Base-by-base conservation (phyloP, 30 jellyfish, hydroid and myxozoan species). In the Clytia hemisphaerica region DNA sequence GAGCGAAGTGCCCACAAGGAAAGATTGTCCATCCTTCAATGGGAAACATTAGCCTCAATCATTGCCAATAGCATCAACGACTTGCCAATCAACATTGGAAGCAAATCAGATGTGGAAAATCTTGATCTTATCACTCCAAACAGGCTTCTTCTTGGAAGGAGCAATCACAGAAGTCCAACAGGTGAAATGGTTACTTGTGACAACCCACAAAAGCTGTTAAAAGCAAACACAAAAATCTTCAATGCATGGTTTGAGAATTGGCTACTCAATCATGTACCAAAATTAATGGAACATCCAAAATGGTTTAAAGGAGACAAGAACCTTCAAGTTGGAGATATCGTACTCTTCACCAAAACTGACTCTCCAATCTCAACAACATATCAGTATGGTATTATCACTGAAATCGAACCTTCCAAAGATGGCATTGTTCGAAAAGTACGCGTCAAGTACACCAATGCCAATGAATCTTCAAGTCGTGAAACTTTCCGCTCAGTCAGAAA, bases 161-260 rank as follows among this genome's bases (percentile, higher is more conserved):
- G 25, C 63, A 49, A 49, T 49, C 32, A 49, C 4, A 6, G 6
- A n/a, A n/a, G n/a, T n/a, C n/a, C n/a, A n/a, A n/a, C n/a, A n/a
- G n/a, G n/a, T n/a, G n/a, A n/a, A n/a, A n/a, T n/a, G n/a, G 18
- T 49, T 6, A 4, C 6, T 4, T 49, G 63, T 16, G 18, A 49
- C 18, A 49, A 49, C 25, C 63, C 63, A 6, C 4, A 28, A 4
- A 49, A 4, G 14, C 19, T 49, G 5, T 4, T 16, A 4, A 49
- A 16, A 33, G 63, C 19, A 16, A 49, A 49, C 25, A 33, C 19
- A 16, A 16, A 49, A 16, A 33, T 49, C 5, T 49, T 4, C 18
- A 49, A 49, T 49, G 19, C 63, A 16, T 49, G 63, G 63, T 49
- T 49, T 16, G 63, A 49, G 25, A 33, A n/a, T 6, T 49, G 63